Evolutionary conservation across 2,888 invertebrate species (phyloP).

Genomic region (Candidula unifasciata): DNA sequence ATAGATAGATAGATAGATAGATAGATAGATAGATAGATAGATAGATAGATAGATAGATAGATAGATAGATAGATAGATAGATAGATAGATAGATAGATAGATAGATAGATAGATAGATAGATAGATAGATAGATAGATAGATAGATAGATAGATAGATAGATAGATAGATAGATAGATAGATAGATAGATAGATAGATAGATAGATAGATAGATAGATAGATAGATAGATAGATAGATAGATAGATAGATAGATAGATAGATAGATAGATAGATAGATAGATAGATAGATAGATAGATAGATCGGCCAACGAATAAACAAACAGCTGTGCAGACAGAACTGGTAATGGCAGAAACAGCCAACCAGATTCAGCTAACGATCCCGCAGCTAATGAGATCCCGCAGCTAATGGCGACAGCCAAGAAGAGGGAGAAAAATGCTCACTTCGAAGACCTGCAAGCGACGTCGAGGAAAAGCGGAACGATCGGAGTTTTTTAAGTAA

Average conservation of each 20-base stretch:
- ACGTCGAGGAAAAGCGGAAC: background rate
- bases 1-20: background rate
- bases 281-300: too few relatives aligned
- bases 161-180: background rate
- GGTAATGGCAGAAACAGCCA: background rate
- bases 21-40: background rate
- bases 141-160: background rate
- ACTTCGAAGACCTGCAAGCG: background rate
- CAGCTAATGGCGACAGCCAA: background rate
- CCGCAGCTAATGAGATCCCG: background rate
- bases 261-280: background rate
- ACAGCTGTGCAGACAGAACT: background rate
- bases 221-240: background rate
- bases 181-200: slow-evolving; percentile 20
- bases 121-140: background rate
- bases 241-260: background rate
- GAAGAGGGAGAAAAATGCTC: background rate
- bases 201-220: slow-evolving; percentile 22
- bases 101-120: slow-evolving; percentile 17
- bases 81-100: slow-evolving; percentile 38
- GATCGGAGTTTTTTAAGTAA: slow-evolving; percentile 3
- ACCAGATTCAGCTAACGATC: background rate
- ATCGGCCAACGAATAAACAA: background rate
- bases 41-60: too few relatives aligned
- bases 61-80: slow-evolving; percentile 15